phyloP scores from a whole-genome alignment of 2,888 invertebrate species.

The Pollenia labialis region DNA sequence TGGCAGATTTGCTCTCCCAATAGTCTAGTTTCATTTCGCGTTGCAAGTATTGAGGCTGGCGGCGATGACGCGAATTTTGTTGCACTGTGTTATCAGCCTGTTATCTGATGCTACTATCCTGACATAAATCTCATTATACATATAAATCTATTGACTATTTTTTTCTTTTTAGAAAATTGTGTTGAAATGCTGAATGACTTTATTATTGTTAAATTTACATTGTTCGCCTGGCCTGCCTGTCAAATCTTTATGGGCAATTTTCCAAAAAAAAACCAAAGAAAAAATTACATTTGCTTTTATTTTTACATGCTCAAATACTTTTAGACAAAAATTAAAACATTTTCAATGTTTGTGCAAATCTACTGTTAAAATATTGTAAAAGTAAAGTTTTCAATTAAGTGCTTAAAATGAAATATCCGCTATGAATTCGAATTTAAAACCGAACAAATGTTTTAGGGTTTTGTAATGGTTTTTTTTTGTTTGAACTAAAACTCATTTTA shows the following conservation, averaged over 20 bases:
- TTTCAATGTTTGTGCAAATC: slow-evolving; percentile 22
- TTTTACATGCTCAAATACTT: neutral
- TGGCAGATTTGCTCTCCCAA: too few species aligned
- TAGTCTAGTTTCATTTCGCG: too few species aligned
- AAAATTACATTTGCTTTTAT: slow-evolving; percentile 13
- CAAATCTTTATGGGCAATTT: slow-evolving; percentile 62
- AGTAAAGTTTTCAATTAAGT: slow-evolving; percentile 70
- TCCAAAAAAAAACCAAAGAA: slow-evolving; percentile 41
- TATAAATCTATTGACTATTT: slow-evolving; percentile 34
- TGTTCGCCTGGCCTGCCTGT: neutral
- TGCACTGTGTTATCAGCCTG: too few species aligned
- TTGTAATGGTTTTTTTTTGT: neutral
- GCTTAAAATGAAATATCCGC: slow-evolving; percentile 70
- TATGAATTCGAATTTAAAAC: neutral
- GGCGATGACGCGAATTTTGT: too few species aligned
- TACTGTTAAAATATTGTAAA: slow-evolving; percentile 24
- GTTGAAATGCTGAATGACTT: slow-evolving; percentile 58
- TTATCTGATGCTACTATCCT: neutral
- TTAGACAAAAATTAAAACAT: slow-evolving; percentile 60
- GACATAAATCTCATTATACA: slow-evolving; percentile 32
- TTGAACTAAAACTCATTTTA: slow-evolving; percentile 35
- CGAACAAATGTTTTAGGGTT: slow-evolving; percentile 21
- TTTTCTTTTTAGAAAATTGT: neutral
- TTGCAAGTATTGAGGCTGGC: too few species aligned
- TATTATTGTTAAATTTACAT: slow-evolving; percentile 44